phyloP scores from a whole-genome alignment of 2,113 vertebrate genomes.

The Lepus europaeus region DNA sequence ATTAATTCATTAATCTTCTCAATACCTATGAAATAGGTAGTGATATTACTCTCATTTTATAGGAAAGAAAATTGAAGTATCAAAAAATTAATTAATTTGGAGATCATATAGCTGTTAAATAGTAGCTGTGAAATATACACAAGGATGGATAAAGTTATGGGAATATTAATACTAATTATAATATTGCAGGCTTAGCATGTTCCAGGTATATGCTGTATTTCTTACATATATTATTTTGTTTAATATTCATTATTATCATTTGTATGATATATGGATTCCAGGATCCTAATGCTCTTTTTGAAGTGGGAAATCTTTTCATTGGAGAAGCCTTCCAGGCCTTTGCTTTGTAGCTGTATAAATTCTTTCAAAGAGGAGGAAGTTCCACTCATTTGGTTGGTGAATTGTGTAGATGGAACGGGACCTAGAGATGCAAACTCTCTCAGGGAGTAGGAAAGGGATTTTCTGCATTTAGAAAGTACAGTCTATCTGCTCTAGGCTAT shows the following conservation, averaged over 20 bases:
- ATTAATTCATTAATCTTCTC: conserved; percentile 21
- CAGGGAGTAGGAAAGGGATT: background rate
- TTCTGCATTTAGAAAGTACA: background rate
- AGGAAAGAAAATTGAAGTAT: background rate
- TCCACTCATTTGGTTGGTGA: background rate
- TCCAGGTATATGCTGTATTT: background rate
- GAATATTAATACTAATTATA: background rate
- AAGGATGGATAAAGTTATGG: background rate
- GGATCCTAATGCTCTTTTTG: background rate
- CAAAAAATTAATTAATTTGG: background rate
- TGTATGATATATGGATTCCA: background rate
- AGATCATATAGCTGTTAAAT: background rate
- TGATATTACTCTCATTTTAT: background rate
- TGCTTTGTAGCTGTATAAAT: background rate
- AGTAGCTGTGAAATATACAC: background rate
- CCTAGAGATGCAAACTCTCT: background rate
- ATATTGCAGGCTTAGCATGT: background rate
- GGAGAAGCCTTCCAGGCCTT: background rate
- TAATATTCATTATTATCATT: background rate
- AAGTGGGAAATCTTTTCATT: background rate
- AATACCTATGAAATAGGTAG: background rate
- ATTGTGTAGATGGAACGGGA: background rate
- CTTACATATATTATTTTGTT: background rate
- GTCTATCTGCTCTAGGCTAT: background rate
- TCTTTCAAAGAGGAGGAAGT: background rate